A percentile compares a stretch with the other conserved stretches of the same genome.
Conservation (phyloP, 2,888 invertebrate genomes). For the Heliconius erato region DNA sequence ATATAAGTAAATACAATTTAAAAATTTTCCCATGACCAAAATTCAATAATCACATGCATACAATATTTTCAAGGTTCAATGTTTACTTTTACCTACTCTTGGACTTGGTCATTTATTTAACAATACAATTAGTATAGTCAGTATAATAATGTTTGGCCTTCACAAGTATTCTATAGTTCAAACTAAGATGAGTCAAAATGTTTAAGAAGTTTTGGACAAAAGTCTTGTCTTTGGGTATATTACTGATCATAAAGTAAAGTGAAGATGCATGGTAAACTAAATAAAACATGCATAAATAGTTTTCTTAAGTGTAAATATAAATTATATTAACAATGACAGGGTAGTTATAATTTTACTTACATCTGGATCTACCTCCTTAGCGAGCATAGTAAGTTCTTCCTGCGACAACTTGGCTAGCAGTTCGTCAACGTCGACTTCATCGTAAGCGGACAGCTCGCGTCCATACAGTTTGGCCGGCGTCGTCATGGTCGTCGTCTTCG, state of each 20-base stretch:
- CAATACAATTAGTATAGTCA: slow-evolving; percentile 33
- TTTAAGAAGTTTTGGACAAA: not conserved
- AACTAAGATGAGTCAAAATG: not conserved
- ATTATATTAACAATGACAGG: not conserved
- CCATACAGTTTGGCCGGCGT: slow-evolving; percentile 96
- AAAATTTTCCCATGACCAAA: not conserved
- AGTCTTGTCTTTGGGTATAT: not conserved
- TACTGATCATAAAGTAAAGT: not conserved
- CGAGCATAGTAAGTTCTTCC: slow-evolving; percentile 98
- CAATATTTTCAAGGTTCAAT: slow-evolving; percentile 27
- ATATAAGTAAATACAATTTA: not conserved
- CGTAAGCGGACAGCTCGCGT: slow-evolving; percentile 95
- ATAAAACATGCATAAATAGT: not conserved
- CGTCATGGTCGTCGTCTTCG: slow-evolving; percentile 95
- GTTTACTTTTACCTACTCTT: slow-evolving; percentile 10
- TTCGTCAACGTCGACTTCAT: slow-evolving; percentile 98
- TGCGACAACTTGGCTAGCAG: slow-evolving; percentile 96
- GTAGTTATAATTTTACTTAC: slow-evolving; percentile 87
- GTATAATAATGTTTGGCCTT: slow-evolving; percentile 40
- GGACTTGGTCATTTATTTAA: not conserved
- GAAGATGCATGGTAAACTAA: not conserved
- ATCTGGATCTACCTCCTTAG: slow-evolving; percentile 99
- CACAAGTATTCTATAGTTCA: not conserved
- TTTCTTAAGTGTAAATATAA: not conserved
- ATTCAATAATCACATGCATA: not conserved